phyloP scores from a whole-genome alignment of 2,113 vertebrate genomes.

The Peucedramus taeniatus region DNA sequence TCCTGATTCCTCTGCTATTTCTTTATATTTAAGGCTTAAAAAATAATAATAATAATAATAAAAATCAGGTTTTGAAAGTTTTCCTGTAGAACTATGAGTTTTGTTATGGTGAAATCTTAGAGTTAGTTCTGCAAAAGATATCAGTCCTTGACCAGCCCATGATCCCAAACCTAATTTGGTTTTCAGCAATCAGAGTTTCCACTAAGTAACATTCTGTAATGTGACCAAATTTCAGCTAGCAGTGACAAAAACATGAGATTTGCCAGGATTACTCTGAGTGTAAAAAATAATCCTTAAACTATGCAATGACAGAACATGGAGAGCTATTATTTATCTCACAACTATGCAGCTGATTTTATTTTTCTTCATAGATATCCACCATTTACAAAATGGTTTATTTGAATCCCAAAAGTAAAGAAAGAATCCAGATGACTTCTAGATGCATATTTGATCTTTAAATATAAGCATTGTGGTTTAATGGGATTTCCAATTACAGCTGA shows the following conservation, averaged over 20 bases:
- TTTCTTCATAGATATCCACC: not conserved
- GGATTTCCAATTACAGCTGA: not conserved
- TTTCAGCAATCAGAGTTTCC: not conserved
- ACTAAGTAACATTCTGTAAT: not conserved
- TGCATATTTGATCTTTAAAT: not conserved
- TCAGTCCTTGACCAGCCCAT: not conserved
- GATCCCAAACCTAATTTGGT: not conserved
- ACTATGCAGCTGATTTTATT: not conserved
- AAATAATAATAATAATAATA: no score
- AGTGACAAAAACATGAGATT: not conserved
- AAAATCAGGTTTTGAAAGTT: not conserved
- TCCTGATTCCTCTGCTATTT: not conserved
- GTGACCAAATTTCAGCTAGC: not conserved
- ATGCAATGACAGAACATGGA: not conserved
- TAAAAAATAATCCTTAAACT: not conserved
- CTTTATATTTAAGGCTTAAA: not conserved
- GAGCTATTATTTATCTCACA: not conserved
- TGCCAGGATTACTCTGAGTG: not conserved
- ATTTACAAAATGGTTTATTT: not conserved
- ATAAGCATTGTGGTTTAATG: not conserved
- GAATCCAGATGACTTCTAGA: not conserved
- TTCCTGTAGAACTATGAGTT: not conserved
- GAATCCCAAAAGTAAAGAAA: not conserved
- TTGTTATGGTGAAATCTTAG: not conserved
- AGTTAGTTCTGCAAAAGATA: not conserved